Evolutionary conservation across 2,113 vertebrate species (phyloP).

Genomic region (Melanostigma gelatinosum): DNA sequence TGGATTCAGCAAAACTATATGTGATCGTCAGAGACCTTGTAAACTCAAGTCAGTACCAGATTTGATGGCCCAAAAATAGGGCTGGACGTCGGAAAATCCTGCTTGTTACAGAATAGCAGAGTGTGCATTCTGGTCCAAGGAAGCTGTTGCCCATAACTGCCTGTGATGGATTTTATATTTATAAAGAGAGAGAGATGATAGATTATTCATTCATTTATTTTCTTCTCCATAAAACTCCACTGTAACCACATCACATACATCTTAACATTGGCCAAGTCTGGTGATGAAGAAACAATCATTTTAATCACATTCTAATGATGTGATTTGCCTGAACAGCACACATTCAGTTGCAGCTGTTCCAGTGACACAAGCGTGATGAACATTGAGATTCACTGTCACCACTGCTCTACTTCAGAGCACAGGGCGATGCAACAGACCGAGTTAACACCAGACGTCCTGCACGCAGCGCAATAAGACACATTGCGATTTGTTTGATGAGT

Average conservation of each 20-base stretch:
- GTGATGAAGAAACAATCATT: background rate
- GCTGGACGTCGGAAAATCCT: background rate
- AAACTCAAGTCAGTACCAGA: constrained; percentile 6
- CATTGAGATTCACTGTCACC: constrained; percentile 30
- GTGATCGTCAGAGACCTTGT: background rate
- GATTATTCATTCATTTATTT: too few species aligned
- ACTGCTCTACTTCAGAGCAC: constrained; percentile 14
- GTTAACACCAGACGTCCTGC: background rate
- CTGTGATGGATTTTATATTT: background rate
- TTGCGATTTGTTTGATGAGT: background rate
- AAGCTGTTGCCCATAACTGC: background rate
- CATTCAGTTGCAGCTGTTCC: constrained; percentile 25
- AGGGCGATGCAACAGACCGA: background rate
- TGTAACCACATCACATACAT: background rate
- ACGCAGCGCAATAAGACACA: background rate
- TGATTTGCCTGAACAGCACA: background rate
- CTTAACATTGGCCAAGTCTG: background rate
- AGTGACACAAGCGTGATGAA: constrained; percentile 37
- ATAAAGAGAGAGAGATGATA: too few species aligned
- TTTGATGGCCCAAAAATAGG: background rate
- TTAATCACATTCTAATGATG: background rate
- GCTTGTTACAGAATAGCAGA: background rate
- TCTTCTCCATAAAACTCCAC: background rate
- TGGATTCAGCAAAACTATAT: background rate
- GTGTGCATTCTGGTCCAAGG: background rate